These are phyloP conservation scores for Semnornis frantzii DNA, from an alignment of 2,113 vertebrate species.

Conservation along the genomic window DNA sequence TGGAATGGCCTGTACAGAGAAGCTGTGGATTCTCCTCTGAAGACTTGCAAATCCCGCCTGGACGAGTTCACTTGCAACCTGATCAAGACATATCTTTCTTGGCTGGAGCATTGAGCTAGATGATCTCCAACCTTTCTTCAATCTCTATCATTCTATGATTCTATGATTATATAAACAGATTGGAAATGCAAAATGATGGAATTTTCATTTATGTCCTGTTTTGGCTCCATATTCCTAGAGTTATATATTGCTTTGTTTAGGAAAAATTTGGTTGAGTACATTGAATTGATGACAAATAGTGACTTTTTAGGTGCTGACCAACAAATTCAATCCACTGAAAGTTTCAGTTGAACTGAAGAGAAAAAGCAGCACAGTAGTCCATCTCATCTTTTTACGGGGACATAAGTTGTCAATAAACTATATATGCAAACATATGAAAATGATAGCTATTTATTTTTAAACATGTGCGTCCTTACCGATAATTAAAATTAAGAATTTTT, in stretches of 20 bases:
- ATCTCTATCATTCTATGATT: background rate
- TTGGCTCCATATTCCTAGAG: background rate
- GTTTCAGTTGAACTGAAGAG: background rate
- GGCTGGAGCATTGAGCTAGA: background rate
- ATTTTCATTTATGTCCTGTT: background rate
- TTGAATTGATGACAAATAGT: background rate
- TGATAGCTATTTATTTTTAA: background rate
- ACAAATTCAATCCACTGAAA: background rate
- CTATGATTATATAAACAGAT: background rate
- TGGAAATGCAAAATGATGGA: background rate
- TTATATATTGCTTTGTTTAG: background rate
- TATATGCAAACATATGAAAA: background rate
- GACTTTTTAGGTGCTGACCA: background rate
- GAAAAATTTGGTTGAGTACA: background rate
- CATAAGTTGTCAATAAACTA: background rate
- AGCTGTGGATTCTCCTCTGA: too few species aligned
- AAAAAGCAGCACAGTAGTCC: background rate
- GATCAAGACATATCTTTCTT: too few species aligned
- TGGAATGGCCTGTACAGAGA: too few species aligned
- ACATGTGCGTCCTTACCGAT: background rate
- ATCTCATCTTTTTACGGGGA: background rate
- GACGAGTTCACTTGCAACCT: too few species aligned
- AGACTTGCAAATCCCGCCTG: too few species aligned
- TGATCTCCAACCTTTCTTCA: background rate
- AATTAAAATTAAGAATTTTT: background rate